Evolutionary conservation across 2,888 invertebrate genomes (phyloP).

Genomic region (Rhagophthalmus giganteus): DNA sequence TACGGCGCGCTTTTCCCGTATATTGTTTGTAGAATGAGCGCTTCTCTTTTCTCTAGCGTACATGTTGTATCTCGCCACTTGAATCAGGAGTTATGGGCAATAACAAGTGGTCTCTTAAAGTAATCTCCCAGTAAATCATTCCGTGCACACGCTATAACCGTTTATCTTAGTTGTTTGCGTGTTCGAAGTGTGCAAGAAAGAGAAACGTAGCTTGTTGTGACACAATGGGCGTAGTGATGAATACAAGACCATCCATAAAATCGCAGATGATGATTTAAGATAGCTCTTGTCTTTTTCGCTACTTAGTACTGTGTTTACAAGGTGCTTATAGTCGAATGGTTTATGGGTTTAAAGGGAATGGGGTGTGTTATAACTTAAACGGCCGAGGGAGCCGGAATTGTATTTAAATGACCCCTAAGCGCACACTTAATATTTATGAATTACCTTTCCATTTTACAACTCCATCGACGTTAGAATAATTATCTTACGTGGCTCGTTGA

Average conservation of each 20-base stretch:
- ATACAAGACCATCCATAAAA: slow-evolving; percentile 54
- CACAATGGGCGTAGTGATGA: slow-evolving; percentile 45
- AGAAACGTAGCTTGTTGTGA: slow-evolving; percentile 37
- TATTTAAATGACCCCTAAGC: slow-evolving; percentile 45
- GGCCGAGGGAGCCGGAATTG: slow-evolving; percentile 37
- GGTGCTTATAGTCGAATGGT: slow-evolving; percentile 45
- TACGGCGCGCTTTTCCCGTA: slow-evolving; percentile 24
- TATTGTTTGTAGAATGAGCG: slow-evolving; percentile 28
- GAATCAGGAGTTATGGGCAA: slow-evolving; percentile 57
- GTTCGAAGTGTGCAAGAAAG: slow-evolving; percentile 35
- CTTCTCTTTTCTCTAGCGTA: slow-evolving; percentile 35
- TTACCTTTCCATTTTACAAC: slow-evolving; percentile 33
- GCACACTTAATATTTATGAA: slow-evolving; percentile 42
- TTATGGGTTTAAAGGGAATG: slow-evolving; percentile 39
- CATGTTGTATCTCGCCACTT: slow-evolving; percentile 49
- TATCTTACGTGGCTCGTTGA: slow-evolving; percentile 10
- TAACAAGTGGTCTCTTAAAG: slow-evolving; percentile 58
- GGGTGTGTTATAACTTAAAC: slow-evolving; percentile 31
- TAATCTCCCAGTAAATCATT: slow-evolving; percentile 56
- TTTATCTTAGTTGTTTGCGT: slow-evolving; percentile 43
- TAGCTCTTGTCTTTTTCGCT: slow-evolving; percentile 52
- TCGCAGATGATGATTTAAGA: slow-evolving; percentile 57
- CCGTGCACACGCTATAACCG: slow-evolving; percentile 49
- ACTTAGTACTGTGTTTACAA: slow-evolving; percentile 54
- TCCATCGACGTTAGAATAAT: slow-evolving; percentile 16